These are phyloP conservation scores for Leptarthrus brevirostris DNA, from an alignment of 2,888 invertebrate species.

Conservation along the genomic window DNA sequence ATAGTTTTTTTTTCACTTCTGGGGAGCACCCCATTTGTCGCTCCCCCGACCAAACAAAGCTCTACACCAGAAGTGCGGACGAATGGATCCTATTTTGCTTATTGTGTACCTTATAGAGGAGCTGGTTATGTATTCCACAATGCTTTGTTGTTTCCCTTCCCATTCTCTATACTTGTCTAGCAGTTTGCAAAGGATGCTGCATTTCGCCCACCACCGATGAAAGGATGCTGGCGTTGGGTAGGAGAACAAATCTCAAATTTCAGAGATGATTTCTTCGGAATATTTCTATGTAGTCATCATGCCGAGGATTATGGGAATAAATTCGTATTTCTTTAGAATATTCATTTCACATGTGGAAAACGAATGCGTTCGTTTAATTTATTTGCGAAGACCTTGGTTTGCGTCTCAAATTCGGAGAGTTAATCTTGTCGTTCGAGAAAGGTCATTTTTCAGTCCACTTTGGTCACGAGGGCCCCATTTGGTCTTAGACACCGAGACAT, in stretches of 20 bases:
- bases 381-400: no score
- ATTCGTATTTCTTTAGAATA: no score
- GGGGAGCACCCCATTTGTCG: not conserved
- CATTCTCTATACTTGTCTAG: not conserved
- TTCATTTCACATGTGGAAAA: no score
- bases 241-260: no score
- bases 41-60: not conserved
- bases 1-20: not conserved
- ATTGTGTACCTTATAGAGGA: constrained; percentile 1
- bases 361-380: no score
- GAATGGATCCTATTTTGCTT: constrained; percentile 35
- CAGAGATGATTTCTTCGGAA: no score
- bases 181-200: not conserved
- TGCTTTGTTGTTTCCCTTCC: not conserved
- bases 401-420: constrained; percentile 17
- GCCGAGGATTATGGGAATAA: no score
- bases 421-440: constrained; percentile 4
- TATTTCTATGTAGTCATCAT: no score
- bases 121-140: constrained; percentile 5
- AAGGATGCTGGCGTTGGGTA: not conserved
- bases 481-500: no score
- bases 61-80: not conserved
- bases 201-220: not conserved
- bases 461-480: constrained; percentile 16
- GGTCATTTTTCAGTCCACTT: constrained; percentile 30